Conservation (phyloP, 2,113 vertebrate genomes). For the Triplophysa siluroides region DNA sequence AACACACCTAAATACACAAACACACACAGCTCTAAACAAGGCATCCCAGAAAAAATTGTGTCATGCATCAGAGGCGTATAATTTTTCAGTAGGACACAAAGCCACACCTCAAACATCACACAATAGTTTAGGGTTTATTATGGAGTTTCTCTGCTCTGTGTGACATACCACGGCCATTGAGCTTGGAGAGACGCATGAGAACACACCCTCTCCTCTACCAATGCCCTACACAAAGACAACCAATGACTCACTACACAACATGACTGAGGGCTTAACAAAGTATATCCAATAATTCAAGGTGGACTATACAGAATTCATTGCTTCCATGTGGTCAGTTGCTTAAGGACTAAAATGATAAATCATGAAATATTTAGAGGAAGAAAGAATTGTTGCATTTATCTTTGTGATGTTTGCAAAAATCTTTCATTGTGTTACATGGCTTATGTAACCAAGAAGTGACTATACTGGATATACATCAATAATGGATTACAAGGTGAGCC, state of each 20-base stretch:
- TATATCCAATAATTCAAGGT: constrained; percentile 8
- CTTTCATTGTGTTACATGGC: not conserved
- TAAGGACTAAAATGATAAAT: not conserved
- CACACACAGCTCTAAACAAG: not conserved
- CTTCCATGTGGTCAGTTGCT: not conserved
- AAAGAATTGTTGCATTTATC: not conserved
- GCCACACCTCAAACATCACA: constrained; percentile 40
- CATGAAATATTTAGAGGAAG: not conserved
- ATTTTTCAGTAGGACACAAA: constrained; percentile 3
- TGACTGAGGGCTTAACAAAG: constrained; percentile 13
- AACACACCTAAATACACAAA: constrained; percentile 31
- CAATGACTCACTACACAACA: constrained; percentile 39
- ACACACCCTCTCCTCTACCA: constrained; percentile 42
- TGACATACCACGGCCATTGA: constrained; percentile 34
- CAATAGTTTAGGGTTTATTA: constrained; percentile 18
- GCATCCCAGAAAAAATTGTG: not conserved
- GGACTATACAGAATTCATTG: not conserved
- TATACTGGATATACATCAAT: not conserved
- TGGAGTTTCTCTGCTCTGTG: constrained; percentile 20
- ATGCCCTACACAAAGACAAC: constrained; percentile 38
- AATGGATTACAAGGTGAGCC: not conserved
- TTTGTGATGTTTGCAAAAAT: not conserved
- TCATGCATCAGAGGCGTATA: not conserved
- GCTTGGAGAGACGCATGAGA: constrained; percentile 10
- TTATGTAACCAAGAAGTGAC: not conserved